Evolutionary conservation across 2,888 invertebrate species (phyloP), one percentile per base, ranked within the genome.

Genomic region (Laothoe populi): DNA sequence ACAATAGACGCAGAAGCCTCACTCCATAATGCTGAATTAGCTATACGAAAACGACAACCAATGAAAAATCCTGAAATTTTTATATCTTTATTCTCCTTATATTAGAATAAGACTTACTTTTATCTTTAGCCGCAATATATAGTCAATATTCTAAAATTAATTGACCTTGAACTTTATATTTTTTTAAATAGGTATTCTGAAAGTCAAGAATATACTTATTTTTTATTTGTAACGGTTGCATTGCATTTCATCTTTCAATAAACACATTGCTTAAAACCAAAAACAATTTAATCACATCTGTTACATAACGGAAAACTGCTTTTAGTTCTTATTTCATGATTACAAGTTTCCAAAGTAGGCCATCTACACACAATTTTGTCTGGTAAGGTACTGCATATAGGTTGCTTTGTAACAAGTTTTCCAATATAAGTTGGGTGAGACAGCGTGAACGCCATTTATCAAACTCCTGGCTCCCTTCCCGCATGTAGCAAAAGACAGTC

Each of bases 371-470:
- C n/a, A 38, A 16, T 24, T 19, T 53, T 31, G n/a, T 31, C 40
- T 40, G 31, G 40, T 19, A 40, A 40, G 19, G 10, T 40, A 42
- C 35, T 59, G 61, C 61, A 64, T 57, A 45, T 48, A 61, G 16
- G 40, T 44, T 16, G 53, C 59, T 59, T 38, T 40, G 62, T 60
- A 40, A 42, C 60, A 64, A 64, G 64, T 64, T 64, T 64, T 64
- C 64, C 59, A 64, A 64, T 64, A 62, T 64, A 64, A 64, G 59
- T 64, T 64, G 23, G 35, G 16, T 61, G 57, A 49, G 64, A 62
- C 62, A 60, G 53, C 40, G 53, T 26, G 57, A 35, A n/a, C 57
- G 59, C 38, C 45, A 62, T 64, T 62, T 64, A 64, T 64, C 64
- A 64, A 61, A 62, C 64, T 62, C 38, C 40, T 35, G 45, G n/a